phyloP scores from a whole-genome alignment of 2,888 invertebrate species.

The Branchellion lobata region DNA sequence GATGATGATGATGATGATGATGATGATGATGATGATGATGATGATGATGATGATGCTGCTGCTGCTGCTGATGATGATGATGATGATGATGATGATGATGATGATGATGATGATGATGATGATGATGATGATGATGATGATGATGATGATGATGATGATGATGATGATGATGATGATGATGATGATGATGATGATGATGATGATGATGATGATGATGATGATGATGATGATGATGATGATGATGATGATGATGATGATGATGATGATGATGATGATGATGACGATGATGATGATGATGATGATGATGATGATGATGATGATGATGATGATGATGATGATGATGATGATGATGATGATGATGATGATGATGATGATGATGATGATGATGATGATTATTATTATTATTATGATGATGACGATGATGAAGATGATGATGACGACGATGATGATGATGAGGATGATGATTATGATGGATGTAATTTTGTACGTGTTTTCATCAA shows the following conservation, averaged over 20 bases:
- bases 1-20: conserved; percentile 12
- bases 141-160: too few relatives aligned
- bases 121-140: background rate
- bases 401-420: background rate
- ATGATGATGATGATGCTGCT: too few relatives aligned
- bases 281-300: background rate
- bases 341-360: too few relatives aligned
- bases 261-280: background rate
- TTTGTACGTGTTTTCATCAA: conserved; percentile 5
- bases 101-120: background rate
- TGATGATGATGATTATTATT: background rate
- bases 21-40: background rate
- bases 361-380: too few relatives aligned
- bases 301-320: background rate
- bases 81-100: background rate
- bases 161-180: conserved; percentile 10
- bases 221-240: background rate
- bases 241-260: background rate
- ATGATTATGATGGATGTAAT: background rate
- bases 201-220: background rate
- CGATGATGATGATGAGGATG: background rate
- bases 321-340: background rate
- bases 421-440: background rate
- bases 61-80: too few relatives aligned
- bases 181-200: background rate